Base-by-base conservation (phyloP, 1,140 invertebrate genomes). In the Halictus rubicundus region DNA sequence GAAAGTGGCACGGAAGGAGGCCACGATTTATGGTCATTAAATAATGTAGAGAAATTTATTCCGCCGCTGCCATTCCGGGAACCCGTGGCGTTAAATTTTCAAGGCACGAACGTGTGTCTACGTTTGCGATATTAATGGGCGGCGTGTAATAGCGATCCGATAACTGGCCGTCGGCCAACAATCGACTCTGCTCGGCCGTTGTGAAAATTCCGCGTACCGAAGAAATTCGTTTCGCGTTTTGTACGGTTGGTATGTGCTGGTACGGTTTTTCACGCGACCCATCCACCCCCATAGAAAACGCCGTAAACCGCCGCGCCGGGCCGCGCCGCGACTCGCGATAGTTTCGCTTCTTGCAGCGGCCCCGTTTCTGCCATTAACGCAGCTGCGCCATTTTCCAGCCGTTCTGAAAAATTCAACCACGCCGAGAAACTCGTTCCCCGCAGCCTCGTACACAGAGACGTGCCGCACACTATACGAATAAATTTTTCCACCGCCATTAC, bases 1-100 rank as follows among this genome's bases (percentile, higher is more conserved):
- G 68, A 78, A 57, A 72, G 68, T 78, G 63, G 76, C 76, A 78
- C 78, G 78, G 63, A 74, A 79, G 78, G 57, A 65, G 76, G 60
- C 32, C 1, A 63, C 76, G 76, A 78, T 78, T 78, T 78, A 78
- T 78, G 69, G 76, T 78, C 76, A 68, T 79, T 79, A 79, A 79
- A 79, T 74, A 79, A 79, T 79, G 71, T 74, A 79, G 27, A 70
- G 78, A 68, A 79, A 79, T 79, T 79, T 79, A 79, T 79, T 79
- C 78, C 27, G 63, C 21, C 25, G 70, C 71, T 46, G 64, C 5
- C 63, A 54, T 80, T 76, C 72, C 78, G 27, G 54, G 78, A 76
- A 76, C 32, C 63, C 23, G 7, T 10, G 65, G 57, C 65, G 64
- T 60, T 80, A 76, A 79, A 76, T 80, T 69, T 73, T 49, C 72